Base-by-base conservation (phyloP, 2,113 vertebrate species). In the Riparia riparia region DNA sequence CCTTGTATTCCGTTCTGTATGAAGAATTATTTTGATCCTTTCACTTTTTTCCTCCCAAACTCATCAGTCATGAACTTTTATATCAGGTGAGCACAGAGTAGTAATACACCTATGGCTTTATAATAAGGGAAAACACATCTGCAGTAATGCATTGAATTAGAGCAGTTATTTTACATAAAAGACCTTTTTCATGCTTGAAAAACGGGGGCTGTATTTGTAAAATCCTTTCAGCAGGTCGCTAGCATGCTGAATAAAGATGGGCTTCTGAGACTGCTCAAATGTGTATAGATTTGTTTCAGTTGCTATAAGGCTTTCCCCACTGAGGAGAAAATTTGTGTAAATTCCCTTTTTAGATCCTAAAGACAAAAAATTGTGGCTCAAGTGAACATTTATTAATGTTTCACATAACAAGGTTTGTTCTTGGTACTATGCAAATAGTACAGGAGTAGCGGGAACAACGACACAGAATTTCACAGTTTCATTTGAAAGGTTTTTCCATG, bases 11-110 rank as follows among this genome's bases (percentile, higher is more conserved):
- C 26, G 58, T 91, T 96, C 73, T 68, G 10, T 65, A 31, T 86
- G 41, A 91, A 88, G 68, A 76, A 37, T 29, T 56, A 88, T 96
- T 96, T 84, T 95, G 56, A 87, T 51, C 7, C 47, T 95, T 96
- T 88, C 57, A 34, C 28, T 68, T 80, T 86, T 71, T 76, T 29
- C 61, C 9, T 84, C 37, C 79, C 77, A 82, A 32, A 61, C 84
- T 65, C 77, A 86, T 96, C 76, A 82, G 42, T 94, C 85, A 17
- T 26, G 41, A 51, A 63, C 54, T 89, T 76, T 53, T 57, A 3
- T 63, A 45, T 54, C 88, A 70, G 45, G 24, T 64, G 80, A 71
- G 49, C 74, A 68, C 56, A 56, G 42, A 82, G 53, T 24, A 71
- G 60, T 87, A 94, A 93, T 92, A 65, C 54, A 83, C n/a, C 77